Base-by-base conservation (phyloP, 1,140 invertebrate species). In the Melitaea cinxia region DNA sequence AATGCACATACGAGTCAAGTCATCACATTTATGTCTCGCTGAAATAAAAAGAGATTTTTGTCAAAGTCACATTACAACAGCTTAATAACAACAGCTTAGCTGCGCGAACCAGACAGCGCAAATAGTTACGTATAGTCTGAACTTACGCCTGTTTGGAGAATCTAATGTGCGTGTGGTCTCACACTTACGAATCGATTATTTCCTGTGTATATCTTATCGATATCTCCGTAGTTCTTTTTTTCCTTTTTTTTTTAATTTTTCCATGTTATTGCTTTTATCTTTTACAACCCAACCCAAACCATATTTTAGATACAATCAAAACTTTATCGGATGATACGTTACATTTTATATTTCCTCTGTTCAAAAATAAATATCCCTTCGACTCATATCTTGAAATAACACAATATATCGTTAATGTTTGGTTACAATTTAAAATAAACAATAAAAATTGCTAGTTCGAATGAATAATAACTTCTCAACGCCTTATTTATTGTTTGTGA, bases 401-500 rank as follows among this genome's bases (percentile, higher is more conserved):
- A 59, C 30, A 58, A 45, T 17, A 42, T n/a, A 47, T 17, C 10
- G 7, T 47, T 12, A n/a, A 47, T 23, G 9, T 17, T 47, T 10
- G 14, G 37, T 14, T 39, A 39, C 3, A 15, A 23, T 47, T 3
- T 23, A 47, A 47, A 45, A 21, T 21, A 45, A 62, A 56, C 42
- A 37, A 23, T 42, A 42, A 24, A 19, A 59, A 65, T 65, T 65
- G 62, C 54, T 55, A 39, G 39, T 50, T 21, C 30, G 55, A 50
- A 45, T 52, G 55, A 28, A 50, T 65, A n/a, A 64, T 65, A 65
- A 42, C 14, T 49, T 55, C 21, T 49, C 54, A 57, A 57, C 35
- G 26, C 21, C 56, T 57, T 58, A 47, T 50, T 59, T 70, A 72
- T 47, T 63, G 68, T 61, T 70, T 64, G 60, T 71, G 26, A 57